Conservation (phyloP, 2,797 vertebrate species). For the Pagetopsis macropterus region DNA sequence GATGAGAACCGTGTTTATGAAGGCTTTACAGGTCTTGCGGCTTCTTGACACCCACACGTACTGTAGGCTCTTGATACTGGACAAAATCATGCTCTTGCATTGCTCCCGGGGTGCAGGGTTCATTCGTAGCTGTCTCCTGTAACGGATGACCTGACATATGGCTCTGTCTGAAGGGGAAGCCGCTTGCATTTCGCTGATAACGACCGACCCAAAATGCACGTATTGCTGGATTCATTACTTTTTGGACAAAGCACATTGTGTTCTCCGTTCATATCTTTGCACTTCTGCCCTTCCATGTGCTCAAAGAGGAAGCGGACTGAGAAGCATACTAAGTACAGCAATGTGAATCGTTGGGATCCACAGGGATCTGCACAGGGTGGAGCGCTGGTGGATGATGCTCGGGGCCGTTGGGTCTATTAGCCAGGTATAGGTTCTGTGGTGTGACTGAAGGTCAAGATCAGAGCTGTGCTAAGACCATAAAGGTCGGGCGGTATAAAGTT, state of each 20-base stretch:
- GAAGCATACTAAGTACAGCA: slow-evolving; percentile 64
- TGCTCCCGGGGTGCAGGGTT: slow-evolving; percentile 33
- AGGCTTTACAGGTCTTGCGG: slow-evolving; percentile 53
- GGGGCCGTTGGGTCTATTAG: slow-evolving; percentile 45
- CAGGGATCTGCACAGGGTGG: slow-evolving; percentile 52
- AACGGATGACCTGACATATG: slow-evolving; percentile 60
- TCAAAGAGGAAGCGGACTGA: slow-evolving; percentile 46
- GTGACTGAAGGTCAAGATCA: slow-evolving; percentile 64
- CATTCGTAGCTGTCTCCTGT: slow-evolving; percentile 46
- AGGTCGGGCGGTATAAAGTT: slow-evolving; percentile 13
- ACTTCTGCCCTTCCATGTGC: slow-evolving; percentile 44
- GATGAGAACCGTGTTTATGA: slow-evolving; percentile 69
- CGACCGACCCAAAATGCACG: slow-evolving; percentile 37
- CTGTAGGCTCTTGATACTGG: slow-evolving; percentile 52
- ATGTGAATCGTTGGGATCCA: slow-evolving; percentile 41
- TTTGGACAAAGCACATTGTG: slow-evolving; percentile 54
- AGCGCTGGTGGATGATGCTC: slow-evolving; percentile 38
- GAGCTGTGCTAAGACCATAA: slow-evolving; percentile 27
- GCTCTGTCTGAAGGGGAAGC: slow-evolving; percentile 23
- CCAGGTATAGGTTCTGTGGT: slow-evolving; percentile 25
- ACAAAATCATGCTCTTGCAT: slow-evolving; percentile 43
- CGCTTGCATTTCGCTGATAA: slow-evolving; percentile 53
- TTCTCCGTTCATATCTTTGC: slow-evolving; percentile 57
- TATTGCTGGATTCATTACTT: slow-evolving; percentile 33
- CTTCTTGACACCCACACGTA: slow-evolving; percentile 48